phyloP scores from a whole-genome alignment of 2,797 vertebrate genomes.

The Leptodactylus fallax region DNA sequence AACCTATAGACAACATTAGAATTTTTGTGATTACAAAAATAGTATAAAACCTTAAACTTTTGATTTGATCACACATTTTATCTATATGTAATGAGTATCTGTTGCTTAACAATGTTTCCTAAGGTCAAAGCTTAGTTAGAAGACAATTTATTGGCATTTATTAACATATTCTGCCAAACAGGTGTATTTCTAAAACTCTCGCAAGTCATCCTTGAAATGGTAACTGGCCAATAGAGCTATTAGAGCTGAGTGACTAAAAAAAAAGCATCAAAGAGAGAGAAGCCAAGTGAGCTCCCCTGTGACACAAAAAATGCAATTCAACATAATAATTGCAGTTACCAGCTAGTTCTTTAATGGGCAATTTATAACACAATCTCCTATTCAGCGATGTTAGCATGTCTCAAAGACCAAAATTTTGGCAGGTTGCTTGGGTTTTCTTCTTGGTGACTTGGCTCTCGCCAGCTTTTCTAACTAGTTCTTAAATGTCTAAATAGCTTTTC shows the following conservation, averaged over 20 bases:
- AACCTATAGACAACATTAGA: too few relatives aligned
- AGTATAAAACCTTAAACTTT: too few relatives aligned
- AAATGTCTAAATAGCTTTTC: not conserved
- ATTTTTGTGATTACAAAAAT: too few relatives aligned
- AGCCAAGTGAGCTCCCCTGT: not conserved
- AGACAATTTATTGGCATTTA: not conserved
- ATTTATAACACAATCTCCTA: not conserved
- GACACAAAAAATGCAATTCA: not conserved
- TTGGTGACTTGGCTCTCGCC: not conserved
- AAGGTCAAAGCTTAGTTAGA: too few relatives aligned
- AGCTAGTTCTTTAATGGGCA: too few relatives aligned
- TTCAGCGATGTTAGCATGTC: not conserved
- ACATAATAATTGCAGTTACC: not conserved
- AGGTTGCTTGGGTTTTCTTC: not conserved
- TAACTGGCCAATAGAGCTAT: not conserved
- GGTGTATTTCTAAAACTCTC: not conserved
- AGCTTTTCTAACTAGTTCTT: not conserved
- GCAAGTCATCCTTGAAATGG: not conserved
- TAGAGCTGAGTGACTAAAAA: not conserved
- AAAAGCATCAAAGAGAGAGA: not conserved
- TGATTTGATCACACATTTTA: too few relatives aligned
- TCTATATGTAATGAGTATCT: too few relatives aligned
- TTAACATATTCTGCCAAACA: not conserved
- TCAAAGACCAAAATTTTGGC: not conserved
- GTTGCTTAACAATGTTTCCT: too few relatives aligned